These are phyloP conservation scores for Rhadina sibilatrix DNA, from an alignment of 2,113 vertebrate genomes.

Conservation along the genomic window DNA sequence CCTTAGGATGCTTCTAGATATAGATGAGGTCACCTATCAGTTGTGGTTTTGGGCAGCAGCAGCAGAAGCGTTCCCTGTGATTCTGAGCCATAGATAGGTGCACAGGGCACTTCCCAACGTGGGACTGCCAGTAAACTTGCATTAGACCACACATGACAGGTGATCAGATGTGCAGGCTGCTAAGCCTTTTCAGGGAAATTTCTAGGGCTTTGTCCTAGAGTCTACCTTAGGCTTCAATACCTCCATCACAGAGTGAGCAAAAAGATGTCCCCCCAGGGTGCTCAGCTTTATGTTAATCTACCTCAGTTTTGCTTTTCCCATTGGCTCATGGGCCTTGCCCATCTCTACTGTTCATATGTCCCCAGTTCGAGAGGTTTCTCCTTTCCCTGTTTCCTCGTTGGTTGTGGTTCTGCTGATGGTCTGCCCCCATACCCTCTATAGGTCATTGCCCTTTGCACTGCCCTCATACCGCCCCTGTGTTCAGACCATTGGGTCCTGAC, in stretches of 20 bases:
- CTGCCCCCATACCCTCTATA: neutral
- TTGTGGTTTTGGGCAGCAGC: neutral
- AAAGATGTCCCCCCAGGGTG: neutral
- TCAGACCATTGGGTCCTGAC: neutral
- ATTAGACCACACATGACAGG: neutral
- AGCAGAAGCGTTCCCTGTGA: accelerated
- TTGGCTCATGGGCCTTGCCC: neutral
- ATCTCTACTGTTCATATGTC: neutral
- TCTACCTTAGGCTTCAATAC: neutral
- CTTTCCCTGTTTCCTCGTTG: neutral
- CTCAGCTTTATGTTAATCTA: neutral
- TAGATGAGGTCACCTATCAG: neutral
- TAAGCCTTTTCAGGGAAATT: neutral
- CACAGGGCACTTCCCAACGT: neutral
- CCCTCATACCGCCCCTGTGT: neutral
- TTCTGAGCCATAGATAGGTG: neutral
- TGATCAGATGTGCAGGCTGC: neutral
- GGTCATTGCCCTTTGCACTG: neutral
- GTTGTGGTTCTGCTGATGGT: neutral
- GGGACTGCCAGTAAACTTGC: neutral
- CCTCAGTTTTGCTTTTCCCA: neutral
- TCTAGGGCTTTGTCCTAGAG: neutral
- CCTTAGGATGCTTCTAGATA: neutral
- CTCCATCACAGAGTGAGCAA: neutral
- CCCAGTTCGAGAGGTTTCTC: neutral